Evolutionary conservation across 2,113 vertebrate genomes (phyloP), one percentile per base, ranked within the genome.

Genomic region (Sebastes fasciatus): DNA sequence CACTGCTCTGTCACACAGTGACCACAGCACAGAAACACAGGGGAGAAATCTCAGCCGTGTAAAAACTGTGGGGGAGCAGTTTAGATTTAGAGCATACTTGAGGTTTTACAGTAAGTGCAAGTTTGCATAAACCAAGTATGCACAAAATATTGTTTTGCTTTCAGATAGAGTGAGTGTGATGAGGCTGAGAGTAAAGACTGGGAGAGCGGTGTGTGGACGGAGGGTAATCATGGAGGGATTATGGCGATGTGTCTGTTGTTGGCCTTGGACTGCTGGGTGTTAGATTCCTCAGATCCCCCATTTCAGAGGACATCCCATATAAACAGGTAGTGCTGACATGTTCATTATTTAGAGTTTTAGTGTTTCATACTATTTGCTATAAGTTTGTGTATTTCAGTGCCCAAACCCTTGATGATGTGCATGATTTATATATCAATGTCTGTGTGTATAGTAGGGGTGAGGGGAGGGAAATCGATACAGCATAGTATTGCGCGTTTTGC

Each of bases 31-130:
- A 12, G 6, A 6, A 4, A 72, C 65, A 71, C 34, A 45, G 14
- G 8, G 34, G 69, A 8, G 19, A 80, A 76, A 60, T 46, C 26
- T 46, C 80, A 76, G 65, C 42, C 69, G 19, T 57, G 61, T 26
- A 58, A 67, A 83, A 83, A 71, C 8, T 55, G 57, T 71, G 42
- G 63, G 60, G 63, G 64, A 70, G 71, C 67, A 78, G 65, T 87
- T 88, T 74, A 65, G 78, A 83, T 82, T 85, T 79, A 86, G 79
- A 78, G 67, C 90, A 93, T 89, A 85, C 85, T 87, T 84, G 94
- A 77, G 93, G 91, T 91, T 95, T 94, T 92, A 92, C 83, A 78
- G 26, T 66, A 87, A 80, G 77, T 85, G 85, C 90, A 84, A 49
- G 92, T 94, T 86, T 92, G 68, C 76, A 84, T 66, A 72, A 71